phyloP scores from a whole-genome alignment of 2,888 invertebrate genomes.

The Megaustenia siamemsis region DNA sequence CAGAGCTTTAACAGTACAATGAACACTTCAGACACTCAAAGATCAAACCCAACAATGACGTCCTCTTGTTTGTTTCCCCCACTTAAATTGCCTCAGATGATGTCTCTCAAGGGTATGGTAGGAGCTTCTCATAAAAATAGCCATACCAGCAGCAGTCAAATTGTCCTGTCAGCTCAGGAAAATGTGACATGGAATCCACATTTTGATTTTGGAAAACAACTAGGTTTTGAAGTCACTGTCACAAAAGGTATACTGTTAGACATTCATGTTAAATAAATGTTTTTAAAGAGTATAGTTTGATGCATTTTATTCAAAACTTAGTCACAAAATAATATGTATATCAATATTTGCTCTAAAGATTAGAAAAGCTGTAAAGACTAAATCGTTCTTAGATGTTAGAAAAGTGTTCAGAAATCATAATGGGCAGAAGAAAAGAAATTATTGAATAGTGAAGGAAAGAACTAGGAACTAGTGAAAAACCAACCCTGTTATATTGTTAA shows the following conservation, averaged over 20 bases:
- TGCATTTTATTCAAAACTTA: too few relatives aligned
- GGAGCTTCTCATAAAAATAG: not conserved
- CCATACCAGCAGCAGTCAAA: conserved; percentile 14
- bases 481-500: too few relatives aligned
- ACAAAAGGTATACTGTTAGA: conserved; percentile 42
- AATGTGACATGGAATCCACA: conserved; percentile 14
- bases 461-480: too few relatives aligned
- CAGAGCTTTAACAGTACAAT: conserved; percentile 23
- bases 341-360: too few relatives aligned
- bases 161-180: conserved; percentile 11
- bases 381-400: too few relatives aligned
- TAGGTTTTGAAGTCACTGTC: conserved; percentile 36
- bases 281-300: too few relatives aligned
- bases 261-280: too few relatives aligned
- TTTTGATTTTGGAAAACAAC: not conserved
- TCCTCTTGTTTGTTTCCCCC: conserved; percentile 32
- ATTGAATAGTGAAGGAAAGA: too few relatives aligned
- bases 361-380: too few relatives aligned
- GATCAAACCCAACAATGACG: not conserved
- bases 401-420: too few relatives aligned
- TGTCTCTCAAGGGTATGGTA: not conserved
- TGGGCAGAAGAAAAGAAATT: too few relatives aligned
- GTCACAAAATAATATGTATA: too few relatives aligned
- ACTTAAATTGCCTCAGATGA: conserved; percentile 45
- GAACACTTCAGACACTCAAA: not conserved